Conservation (phyloP, 2,797 vertebrate genomes). For the Amazonetta brasiliensis region DNA sequence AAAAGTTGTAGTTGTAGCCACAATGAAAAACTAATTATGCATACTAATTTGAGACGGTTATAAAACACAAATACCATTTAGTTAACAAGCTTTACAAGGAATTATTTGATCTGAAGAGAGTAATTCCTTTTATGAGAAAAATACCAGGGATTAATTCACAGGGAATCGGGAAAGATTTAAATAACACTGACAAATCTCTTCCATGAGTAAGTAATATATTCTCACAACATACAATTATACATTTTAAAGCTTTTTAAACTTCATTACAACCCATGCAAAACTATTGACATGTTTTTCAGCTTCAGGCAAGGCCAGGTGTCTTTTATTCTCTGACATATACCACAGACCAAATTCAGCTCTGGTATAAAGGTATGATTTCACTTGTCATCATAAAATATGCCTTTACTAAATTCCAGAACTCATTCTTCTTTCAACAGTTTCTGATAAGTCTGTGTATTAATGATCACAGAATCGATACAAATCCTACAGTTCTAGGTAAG, state of each 20-base stretch:
- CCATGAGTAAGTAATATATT: background rate
- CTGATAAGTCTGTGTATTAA: background rate
- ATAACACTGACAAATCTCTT: background rate
- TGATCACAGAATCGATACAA: background rate
- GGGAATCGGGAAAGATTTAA: slow-evolving; percentile 21
- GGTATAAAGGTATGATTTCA: background rate
- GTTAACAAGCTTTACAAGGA: background rate
- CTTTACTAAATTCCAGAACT: background rate
- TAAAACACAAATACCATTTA: background rate
- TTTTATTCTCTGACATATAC: background rate
- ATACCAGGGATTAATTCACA: background rate
- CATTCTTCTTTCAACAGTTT: background rate
- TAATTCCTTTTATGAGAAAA: background rate
- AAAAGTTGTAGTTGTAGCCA: background rate
- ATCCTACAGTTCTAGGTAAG: background rate
- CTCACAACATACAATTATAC: background rate
- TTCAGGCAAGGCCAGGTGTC: background rate
- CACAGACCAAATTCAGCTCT: background rate
- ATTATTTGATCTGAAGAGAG: background rate
- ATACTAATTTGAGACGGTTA: background rate
- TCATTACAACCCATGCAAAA: background rate
- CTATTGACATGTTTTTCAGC: background rate
- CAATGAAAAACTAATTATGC: background rate
- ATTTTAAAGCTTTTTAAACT: background rate
- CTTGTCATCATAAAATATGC: background rate